Evolutionary conservation across 2,888 invertebrate species (phyloP), one percentile per base, ranked within the genome.

Genomic region (Cheilosia urbana): DNA sequence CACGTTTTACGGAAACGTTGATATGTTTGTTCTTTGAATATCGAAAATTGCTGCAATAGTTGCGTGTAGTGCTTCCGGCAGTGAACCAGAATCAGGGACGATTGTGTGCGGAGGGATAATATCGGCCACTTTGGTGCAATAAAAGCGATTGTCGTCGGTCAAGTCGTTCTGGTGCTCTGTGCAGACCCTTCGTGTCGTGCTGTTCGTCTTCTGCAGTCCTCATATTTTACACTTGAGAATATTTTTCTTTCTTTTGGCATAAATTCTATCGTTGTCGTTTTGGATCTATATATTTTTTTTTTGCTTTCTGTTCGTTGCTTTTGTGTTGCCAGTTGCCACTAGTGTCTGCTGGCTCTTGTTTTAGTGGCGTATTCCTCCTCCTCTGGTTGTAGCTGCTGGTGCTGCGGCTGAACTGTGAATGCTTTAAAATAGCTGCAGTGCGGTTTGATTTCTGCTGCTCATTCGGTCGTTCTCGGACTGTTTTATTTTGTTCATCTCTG

Each of bases 381-480:
- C 37, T 47, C 13, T 27, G 53, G 15, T 24, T 53, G 34, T n/a
- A 34, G 21, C 65, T 84, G 58, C 72, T 40, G 37, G 60, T 77
- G 76, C 60, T 73, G 85, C 81, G 72, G 76, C 76, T 72, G 76
- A 85, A 85, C 81, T 77, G 81, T 77, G 85, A 85, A 80, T 85
- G 85, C 85, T 81, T 81, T 80, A 85, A 85, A 85, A 85, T 81
- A 80, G 85, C 85, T 85, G 85, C 85, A 85, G 81, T 85, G 85
- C 85, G 81, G 85, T 85, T 85, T 85, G 81, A 81, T 85, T 77
- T 80, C 55, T 81, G 68, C 68, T 76, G 76, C 57, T 81, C 81
- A 72, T 76, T 85, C 81, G 81, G 66, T 77, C 75, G 69, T 47
- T 76, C 49, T 72, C 51, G 30, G 57, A 62, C 66, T 62, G 65